phyloP scores from a whole-genome alignment of 1,140 invertebrate species.

The Drosophila malerkotliana region DNA sequence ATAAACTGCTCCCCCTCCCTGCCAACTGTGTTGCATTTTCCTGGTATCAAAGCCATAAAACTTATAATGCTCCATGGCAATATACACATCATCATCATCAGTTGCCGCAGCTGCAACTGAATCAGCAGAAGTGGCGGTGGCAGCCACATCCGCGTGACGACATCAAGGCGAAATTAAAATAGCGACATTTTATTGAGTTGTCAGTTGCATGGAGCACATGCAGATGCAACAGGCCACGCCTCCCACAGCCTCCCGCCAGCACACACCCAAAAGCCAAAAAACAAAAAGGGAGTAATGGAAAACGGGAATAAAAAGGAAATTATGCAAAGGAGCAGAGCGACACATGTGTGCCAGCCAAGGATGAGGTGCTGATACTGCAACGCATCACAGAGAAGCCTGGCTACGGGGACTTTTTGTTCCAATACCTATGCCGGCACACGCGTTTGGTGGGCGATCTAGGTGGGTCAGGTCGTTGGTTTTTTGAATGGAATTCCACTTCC shows the following conservation, averaged over 20 bases:
- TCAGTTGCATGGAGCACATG: conserved; percentile 71
- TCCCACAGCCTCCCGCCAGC: conserved; percentile 25
- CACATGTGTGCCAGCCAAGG: conserved; percentile 35
- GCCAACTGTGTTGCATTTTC: conserved; percentile 55
- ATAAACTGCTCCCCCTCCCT: conserved; percentile 17
- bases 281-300: conserved; percentile 5
- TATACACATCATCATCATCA: conserved; percentile 74
- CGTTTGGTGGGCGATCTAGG: conserved; percentile 36
- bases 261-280: conserved; percentile 62
- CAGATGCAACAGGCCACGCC: conserved; percentile 62
- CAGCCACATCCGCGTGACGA: conserved; percentile 59
- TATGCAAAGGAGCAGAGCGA: conserved; percentile 37
- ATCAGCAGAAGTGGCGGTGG: conserved; percentile 36
- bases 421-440: conserved; percentile 59
- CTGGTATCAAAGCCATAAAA: conserved; percentile 64
- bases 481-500: conserved; percentile 5
- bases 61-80: conserved; percentile 58
- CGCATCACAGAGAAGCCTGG: conserved; percentile 52
- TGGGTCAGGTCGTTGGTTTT: conserved; percentile 15
- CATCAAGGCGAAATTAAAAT: conserved; percentile 69
- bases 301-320: conserved; percentile 20
- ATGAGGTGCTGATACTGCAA: conserved; percentile 74
- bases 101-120: conserved; percentile 44
- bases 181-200: conserved; percentile 81
- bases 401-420: conserved; percentile 20